Evolutionary conservation across 2,113 vertebrate species (phyloP).

Genomic region (Carassius auratus): DNA sequence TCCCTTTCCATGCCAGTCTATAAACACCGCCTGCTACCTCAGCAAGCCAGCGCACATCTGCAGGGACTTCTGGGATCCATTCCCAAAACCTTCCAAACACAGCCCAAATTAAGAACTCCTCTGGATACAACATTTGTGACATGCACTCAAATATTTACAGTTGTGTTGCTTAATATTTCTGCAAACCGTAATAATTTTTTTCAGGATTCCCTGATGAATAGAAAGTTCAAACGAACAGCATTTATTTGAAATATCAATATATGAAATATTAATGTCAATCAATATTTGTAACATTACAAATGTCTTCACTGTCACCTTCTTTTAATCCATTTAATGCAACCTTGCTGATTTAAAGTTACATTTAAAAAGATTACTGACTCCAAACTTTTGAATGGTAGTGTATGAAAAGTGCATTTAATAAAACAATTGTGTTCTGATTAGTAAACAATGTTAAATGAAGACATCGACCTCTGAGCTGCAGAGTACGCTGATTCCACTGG

Average conservation of each 20-base stretch:
- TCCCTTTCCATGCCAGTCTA: conserved; percentile 71
- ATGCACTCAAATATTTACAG: background rate
- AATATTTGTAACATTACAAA: background rate
- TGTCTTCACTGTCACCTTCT: background rate
- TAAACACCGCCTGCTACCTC: conserved; percentile 77
- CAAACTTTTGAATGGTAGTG: background rate
- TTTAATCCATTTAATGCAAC: background rate
- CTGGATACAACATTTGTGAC: background rate
- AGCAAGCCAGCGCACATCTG: conserved; percentile 82
- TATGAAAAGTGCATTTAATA: background rate
- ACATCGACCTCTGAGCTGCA: conserved; percentile 77
- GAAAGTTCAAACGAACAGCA: background rate
- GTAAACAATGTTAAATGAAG: background rate
- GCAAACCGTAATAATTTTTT: background rate
- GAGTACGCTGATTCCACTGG: conserved; percentile 83
- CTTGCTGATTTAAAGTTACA: background rate
- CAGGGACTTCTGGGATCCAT: conserved; percentile 88
- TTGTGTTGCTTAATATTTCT: background rate
- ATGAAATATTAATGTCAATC: too few species aligned
- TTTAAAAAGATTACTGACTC: background rate
- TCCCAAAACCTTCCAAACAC: conserved; percentile 78
- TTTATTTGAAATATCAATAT: background rate
- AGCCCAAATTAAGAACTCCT: background rate
- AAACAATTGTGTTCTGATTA: background rate
- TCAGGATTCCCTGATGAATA: background rate